These are phyloP conservation scores for Smittia sp. DNA, from an alignment of 2,888 invertebrate genomes.

Conservation along the genomic window DNA sequence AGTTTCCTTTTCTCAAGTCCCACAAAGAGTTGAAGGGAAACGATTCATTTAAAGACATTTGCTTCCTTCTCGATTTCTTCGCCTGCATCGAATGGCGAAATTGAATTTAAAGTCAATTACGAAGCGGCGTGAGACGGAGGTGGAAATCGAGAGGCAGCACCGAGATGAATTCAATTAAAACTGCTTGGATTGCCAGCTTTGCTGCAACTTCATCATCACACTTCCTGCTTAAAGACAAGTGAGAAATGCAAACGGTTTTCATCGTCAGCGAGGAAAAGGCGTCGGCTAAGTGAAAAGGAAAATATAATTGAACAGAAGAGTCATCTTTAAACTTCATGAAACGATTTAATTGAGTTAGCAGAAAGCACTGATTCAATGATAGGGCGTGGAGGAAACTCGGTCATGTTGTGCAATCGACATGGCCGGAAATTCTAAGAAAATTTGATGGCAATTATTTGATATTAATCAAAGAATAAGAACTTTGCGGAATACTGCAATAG, in stretches of 20 bases:
- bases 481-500: too few species aligned
- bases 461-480: too few species aligned
- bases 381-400: background rate
- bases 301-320: background rate
- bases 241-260: background rate
- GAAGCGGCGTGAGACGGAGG: background rate
- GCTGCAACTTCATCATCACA: background rate
- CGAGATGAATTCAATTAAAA: background rate
- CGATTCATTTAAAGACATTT: background rate
- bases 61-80: background rate
- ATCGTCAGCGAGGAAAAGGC: background rate
- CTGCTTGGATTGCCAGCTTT: background rate
- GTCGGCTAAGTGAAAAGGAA: background rate
- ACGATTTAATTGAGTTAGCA: background rate
- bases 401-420: too few species aligned
- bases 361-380: background rate
- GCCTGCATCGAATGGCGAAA: background rate
- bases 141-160: too few species aligned
- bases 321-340: background rate
- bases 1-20: background rate
- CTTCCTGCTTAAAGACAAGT: background rate
- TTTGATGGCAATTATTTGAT: too few species aligned
- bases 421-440: too few species aligned
- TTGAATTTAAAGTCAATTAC: constrained; percentile 23
- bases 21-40: background rate